Percentiles rank a stretch among this genome's conserved stretches.
Evolutionary conservation across 2,113 vertebrate genomes (phyloP).

Genomic region (Cinclus mexicanus): DNA sequence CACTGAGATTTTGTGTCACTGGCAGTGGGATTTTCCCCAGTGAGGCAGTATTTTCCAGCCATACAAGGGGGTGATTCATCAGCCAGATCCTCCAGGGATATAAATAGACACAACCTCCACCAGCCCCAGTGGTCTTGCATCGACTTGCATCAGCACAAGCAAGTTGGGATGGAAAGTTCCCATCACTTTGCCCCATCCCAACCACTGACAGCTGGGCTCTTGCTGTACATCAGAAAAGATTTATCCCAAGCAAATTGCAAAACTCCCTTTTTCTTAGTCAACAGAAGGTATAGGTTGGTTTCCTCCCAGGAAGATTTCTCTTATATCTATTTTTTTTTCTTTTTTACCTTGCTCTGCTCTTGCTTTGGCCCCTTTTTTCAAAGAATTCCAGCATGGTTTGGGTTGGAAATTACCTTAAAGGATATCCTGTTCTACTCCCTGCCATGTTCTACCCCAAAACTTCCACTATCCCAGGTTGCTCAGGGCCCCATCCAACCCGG

Average conservation of each 20-base stretch:
- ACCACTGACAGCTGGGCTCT: not conserved
- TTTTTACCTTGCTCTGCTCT: not conserved
- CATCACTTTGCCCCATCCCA: not conserved
- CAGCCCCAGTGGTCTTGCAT: slow-evolving; percentile 27
- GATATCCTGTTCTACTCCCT: not conserved
- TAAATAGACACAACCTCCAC: slow-evolving; percentile 26
- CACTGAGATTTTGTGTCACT: not conserved
- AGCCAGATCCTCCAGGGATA: not conserved
- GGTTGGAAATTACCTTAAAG: not conserved
- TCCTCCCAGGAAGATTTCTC: not conserved
- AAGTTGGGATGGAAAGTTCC: slow-evolving; percentile 4
- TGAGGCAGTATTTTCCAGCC: slow-evolving; percentile 38
- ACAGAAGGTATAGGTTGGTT: not conserved
- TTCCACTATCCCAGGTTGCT: not conserved
- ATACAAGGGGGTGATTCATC: slow-evolving; percentile 19
- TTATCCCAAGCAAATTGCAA: not conserved
- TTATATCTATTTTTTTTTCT: not conserved
- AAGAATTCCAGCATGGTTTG: not conserved
- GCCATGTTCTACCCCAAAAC: too few relatives aligned
- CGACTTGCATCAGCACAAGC: slow-evolving; percentile 32
- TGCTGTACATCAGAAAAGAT: not conserved
- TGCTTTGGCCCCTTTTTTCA: not conserved
- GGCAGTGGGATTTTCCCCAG: slow-evolving; percentile 20
- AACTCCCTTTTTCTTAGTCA: not conserved
- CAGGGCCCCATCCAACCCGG: not conserved